Base-by-base conservation (phyloP, 2,888 invertebrate genomes). In the Lithophane ornitopus region DNA sequence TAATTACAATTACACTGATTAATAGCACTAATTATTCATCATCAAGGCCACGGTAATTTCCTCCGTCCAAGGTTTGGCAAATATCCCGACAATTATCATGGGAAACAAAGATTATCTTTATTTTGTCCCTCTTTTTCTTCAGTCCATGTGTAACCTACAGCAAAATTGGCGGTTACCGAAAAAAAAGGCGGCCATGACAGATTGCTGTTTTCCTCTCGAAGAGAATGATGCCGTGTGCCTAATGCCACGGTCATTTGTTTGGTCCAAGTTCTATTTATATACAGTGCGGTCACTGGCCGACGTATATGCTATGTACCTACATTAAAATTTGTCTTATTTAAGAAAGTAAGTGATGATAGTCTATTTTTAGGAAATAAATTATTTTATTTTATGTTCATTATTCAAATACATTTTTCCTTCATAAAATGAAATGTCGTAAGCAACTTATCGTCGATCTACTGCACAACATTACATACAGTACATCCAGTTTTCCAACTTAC, bases 231-330 rank as follows among this genome's bases (percentile, higher is more conserved):
- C 80, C 67, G 49, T 72, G 54, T 46, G 59, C 65, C 75, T 86
- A 77, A 85, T 80, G 77, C 39, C 34, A 68, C 67, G 74, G 68
- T 58, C 84, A 80, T 85, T 85, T 80, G 77, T 85, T 76, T 66
- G 28, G 59, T 46, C 73, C 52, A 66, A 67, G 80, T 73, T 75
- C 67, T 85, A 83, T 85, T 83, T 77, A 61, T 74, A 22, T 8
- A 14, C 7, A n/a, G 1, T 52, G 49, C 46, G 77, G 84, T 69
- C 61, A 66, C 9, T 76, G 70, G 46, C 74, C 62, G 56, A 12
- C 39, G 28, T 41, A 22, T 44, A 39, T 69, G 70, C n/a, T 58
- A 12, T 56, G 22, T 70, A 54, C 14, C 56, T 56, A 56, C n/a
- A 56, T 74, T n/a, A n/a, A n/a, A n/a, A n/a, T n/a, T 65, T 49